These are phyloP conservation scores for Amphiprion ocellaris DNA, from an alignment of 2,113 vertebrate species.

Conservation along the genomic window DNA sequence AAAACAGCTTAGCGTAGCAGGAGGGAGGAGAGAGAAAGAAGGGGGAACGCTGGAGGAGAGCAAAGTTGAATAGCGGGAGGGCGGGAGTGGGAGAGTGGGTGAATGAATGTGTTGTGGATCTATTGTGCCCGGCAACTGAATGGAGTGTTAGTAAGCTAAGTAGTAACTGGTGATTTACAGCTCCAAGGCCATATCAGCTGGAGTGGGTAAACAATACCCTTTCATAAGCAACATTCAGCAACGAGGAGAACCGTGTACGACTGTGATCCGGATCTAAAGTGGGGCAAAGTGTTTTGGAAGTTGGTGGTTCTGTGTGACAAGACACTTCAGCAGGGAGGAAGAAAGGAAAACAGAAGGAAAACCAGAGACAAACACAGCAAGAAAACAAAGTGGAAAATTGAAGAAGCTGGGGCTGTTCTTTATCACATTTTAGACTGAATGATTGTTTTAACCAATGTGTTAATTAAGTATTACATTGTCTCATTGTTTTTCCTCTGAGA, in stretches of 20 bases:
- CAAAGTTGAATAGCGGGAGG: conserved; percentile 72
- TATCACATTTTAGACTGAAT: neutral
- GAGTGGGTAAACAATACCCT: conserved; percentile 76
- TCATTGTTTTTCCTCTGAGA: neutral
- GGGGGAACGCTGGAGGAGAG: conserved; percentile 59
- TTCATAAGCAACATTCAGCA: conserved; percentile 65
- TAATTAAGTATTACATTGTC: conserved; percentile 11
- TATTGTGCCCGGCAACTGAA: conserved; percentile 75
- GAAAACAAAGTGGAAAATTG: neutral
- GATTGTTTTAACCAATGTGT: neutral
- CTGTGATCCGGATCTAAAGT: conserved; percentile 51
- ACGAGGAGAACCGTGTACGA: conserved; percentile 30
- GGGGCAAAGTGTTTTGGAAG: conserved; percentile 51
- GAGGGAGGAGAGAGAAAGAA: conserved; percentile 66
- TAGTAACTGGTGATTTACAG: conserved; percentile 78
- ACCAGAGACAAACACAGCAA: neutral
- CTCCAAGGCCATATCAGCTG: conserved; percentile 71
- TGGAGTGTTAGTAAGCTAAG: conserved; percentile 81
- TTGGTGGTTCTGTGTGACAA: conserved; percentile 30
- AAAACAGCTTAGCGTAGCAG: conserved; percentile 76
- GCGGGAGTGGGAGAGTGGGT: conserved; percentile 57
- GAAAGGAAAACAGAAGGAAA: neutral
- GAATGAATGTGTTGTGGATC: conserved; percentile 77
- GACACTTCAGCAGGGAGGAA: conserved; percentile 16
- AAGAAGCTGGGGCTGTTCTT: neutral